Base-by-base conservation (phyloP, 2,113 vertebrate genomes). In the Elephantulus edwardii region DNA sequence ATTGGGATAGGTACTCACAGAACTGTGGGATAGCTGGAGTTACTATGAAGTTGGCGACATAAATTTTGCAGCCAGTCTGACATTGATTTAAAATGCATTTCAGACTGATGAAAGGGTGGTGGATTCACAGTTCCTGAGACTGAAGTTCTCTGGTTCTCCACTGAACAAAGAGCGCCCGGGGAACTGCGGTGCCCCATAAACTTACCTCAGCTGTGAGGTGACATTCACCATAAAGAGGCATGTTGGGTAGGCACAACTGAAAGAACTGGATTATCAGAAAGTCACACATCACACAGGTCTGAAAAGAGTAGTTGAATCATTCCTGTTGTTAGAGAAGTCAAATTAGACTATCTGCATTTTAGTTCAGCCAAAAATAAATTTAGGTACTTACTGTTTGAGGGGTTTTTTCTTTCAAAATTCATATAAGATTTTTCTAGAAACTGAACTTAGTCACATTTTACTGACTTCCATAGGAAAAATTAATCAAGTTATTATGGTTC, bases 21-120 rank as follows among this genome's bases (percentile, higher is more conserved):
- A 82, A 60, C 77, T 78, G 14, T 38, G 54, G 85, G 79, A 86
- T 44, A 93, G 72, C 68, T 79, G 22, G 76, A 91, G 50, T 83
- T 83, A 83, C 88, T 77, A 66, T 93, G 84, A 96, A 93, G 78
- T 40, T 87, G 83, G 88, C 0, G 7, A 91, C 82, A 94, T 93
- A 83, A 88, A 83, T 94, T 92, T 94, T 92, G 71, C 90, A 93
- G 83, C 68, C 77, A 94, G 77, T 20, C 91, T 93, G 86, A 71
- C 83, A 77, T 48, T 90, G 90, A 94, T 90, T 95, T 95, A 94
- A 95, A 93, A 93, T 90, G 74, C 78, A 91, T 93, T 89, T 88
- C 90, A 88, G 50, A 64, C 88, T 95, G 95, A 94, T 93, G 86
- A 94, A 94, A 96, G 74, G n/a, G 56, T 86, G 46, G 79, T 81